These are phyloP conservation scores for Zapornia atra DNA, from an alignment of 2,113 vertebrate species.

Conservation along the genomic window DNA sequence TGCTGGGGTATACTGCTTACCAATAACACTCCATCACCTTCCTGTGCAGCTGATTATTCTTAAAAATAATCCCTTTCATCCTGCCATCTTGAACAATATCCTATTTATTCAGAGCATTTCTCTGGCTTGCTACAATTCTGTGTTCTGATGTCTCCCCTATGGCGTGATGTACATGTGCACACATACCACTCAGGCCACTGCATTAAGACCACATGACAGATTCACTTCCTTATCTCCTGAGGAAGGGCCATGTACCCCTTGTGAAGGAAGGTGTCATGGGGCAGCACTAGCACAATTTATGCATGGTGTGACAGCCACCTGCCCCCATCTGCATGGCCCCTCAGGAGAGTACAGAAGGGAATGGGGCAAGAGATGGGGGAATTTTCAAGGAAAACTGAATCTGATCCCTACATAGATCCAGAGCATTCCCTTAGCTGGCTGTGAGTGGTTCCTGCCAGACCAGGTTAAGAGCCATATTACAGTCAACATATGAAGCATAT, in stretches of 20 bases:
- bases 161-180: background rate
- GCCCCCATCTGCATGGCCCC: background rate
- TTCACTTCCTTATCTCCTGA: background rate
- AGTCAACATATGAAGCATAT: background rate
- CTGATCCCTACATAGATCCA: background rate
- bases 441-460: background rate
- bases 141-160: background rate
- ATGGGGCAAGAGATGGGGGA: background rate
- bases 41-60: background rate
- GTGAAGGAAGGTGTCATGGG: background rate
- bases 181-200: background rate
- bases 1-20: background rate
- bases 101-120: background rate
- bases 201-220: background rate
- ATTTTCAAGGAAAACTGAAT: background rate
- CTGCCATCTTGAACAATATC: background rate
- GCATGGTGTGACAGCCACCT: background rate
- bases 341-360: background rate
- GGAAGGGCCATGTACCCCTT: background rate
- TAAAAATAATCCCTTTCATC: background rate
- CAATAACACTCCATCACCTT: background rate
- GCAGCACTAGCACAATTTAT: background rate
- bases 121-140: background rate
- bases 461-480: background rate
- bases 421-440: background rate